A percentile compares a stretch with the other conserved stretches of the same genome.
Evolutionary conservation across 2,888 invertebrate genomes (phyloP).

Genomic region (Quadroppia sp.): DNA sequence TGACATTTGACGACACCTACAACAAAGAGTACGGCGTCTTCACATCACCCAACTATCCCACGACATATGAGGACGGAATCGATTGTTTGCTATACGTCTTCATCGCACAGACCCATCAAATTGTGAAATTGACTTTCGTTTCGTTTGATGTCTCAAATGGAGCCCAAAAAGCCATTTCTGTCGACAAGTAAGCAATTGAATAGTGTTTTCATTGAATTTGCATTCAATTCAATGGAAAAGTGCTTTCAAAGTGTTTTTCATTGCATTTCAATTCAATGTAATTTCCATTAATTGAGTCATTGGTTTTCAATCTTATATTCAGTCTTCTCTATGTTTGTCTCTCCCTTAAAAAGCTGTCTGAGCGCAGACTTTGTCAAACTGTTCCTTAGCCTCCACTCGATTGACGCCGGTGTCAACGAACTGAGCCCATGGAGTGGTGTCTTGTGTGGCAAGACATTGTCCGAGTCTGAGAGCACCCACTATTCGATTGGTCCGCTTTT

Average conservation of each 20-base stretch:
- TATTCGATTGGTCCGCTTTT: conserved; percentile 71
- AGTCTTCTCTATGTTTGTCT: neutral
- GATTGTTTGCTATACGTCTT: conserved; percentile 81
- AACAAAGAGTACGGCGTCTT: conserved; percentile 73
- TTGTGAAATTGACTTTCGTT: conserved; percentile 73
- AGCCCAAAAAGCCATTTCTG: conserved; percentile 13
- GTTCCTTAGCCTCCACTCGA: conserved; percentile 64
- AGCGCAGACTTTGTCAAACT: conserved; percentile 72
- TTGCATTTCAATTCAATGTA: neutral
- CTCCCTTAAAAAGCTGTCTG: conserved; percentile 59
- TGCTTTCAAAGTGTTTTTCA: neutral
- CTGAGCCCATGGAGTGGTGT: conserved; percentile 69
- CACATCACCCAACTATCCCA: conserved; percentile 77
- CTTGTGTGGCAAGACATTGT: conserved; percentile 62
- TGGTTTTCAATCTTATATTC: conserved; percentile 10
- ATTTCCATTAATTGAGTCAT: neutral
- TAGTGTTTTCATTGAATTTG: conserved; percentile 1
- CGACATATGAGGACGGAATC: conserved; percentile 66
- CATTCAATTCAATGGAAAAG: neutral
- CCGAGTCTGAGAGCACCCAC: conserved; percentile 62
- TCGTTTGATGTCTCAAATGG: conserved; percentile 66
- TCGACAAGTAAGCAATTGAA: conserved; percentile 27
- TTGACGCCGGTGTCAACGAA: conserved; percentile 64
- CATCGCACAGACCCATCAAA: conserved; percentile 69
- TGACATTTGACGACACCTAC: conserved; percentile 72